Percentiles rank a stretch among this genome's conserved stretches.
These are phyloP conservation scores for Diabrotica balteata DNA, from an alignment of 2,888 invertebrate species.

Conservation along the genomic window DNA sequence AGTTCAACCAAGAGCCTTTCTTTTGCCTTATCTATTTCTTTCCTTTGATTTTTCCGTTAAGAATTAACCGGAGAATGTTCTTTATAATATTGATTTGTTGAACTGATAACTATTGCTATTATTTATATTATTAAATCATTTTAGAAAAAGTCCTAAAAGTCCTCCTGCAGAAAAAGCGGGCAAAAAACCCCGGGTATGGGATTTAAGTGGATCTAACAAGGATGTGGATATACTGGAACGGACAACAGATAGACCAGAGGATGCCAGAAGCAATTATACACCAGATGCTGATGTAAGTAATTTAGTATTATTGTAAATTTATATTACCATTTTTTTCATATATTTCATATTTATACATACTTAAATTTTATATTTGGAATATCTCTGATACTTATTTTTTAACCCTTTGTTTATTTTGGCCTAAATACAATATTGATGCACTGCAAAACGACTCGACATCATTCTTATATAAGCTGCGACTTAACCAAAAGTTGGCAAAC, in stretches of 20 bases:
- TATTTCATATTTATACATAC: too few species aligned
- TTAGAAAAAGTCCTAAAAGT: slow-evolving; percentile 63
- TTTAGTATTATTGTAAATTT: neutral
- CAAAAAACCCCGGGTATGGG: slow-evolving; percentile 92
- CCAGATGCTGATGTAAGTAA: slow-evolving; percentile 70
- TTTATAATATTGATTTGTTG: neutral
- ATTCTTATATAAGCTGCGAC: too few species aligned
- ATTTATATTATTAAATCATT: slow-evolving; percentile 21
- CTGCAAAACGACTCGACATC: too few species aligned
- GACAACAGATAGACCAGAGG: slow-evolving; percentile 77
- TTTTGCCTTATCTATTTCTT: neutral
- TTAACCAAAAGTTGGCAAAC: too few species aligned
- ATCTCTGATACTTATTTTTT: neutral
- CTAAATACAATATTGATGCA: too few species aligned
- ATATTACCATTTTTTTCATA: too few species aligned
- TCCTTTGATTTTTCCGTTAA: too few species aligned
- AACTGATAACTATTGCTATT: neutral
- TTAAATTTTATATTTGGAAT: too few species aligned
- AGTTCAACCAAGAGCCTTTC: too few species aligned
- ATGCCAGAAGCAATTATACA: slow-evolving; percentile 66
- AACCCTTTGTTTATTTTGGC: too few species aligned
- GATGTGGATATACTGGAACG: slow-evolving; percentile 84
- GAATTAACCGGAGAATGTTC: neutral
- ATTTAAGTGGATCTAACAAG: slow-evolving; percentile 78
- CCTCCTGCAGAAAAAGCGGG: slow-evolving; percentile 71